Evolutionary conservation across 1,140 invertebrate genomes (phyloP).

Genomic region (Aphaenogaster ashmeadi): DNA sequence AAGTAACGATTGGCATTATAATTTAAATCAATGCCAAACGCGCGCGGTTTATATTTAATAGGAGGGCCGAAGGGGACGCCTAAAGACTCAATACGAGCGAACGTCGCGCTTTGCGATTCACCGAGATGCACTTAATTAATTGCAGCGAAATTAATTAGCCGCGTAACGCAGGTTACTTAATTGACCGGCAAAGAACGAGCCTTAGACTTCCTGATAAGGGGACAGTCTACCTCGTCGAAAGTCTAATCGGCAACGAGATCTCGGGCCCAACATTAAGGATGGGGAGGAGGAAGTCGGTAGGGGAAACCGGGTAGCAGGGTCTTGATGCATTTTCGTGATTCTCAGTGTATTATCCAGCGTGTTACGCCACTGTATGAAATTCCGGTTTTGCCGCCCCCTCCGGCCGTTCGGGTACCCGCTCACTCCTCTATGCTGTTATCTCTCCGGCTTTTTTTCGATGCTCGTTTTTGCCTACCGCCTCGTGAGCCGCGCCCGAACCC

Average conservation of each 20-base stretch:
- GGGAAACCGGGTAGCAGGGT: conserved; percentile 57
- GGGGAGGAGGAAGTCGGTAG: neutral
- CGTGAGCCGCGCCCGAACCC: conserved; percentile 60
- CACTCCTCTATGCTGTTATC: conserved; percentile 73
- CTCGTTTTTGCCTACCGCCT: conserved; percentile 75
- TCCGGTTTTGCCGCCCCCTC: conserved; percentile 83
- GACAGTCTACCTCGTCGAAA: conserved; percentile 70
- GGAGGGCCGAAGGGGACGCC: neutral
- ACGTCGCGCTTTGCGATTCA: conserved; percentile 33
- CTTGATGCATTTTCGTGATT: conserved; percentile 77
- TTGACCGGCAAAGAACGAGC: conserved; percentile 66
- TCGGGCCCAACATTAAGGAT: conserved; percentile 39
- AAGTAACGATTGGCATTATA: conserved; percentile 37
- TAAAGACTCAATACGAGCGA: conserved; percentile 50
- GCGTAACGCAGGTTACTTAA: conserved; percentile 75
- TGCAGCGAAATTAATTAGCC: conserved; percentile 75
- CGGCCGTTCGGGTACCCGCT: conserved; percentile 69
- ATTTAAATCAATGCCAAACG: conserved; percentile 45
- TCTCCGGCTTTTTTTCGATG: conserved; percentile 72
- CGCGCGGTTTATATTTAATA: conserved; percentile 25
- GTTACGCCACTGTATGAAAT: conserved; percentile 86
- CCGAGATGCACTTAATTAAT: conserved; percentile 72
- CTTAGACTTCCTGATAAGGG: conserved; percentile 72
- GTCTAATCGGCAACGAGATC: conserved; percentile 71
- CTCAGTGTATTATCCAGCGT: conserved; percentile 80